Conservation (phyloP, 2,113 vertebrate species). For the Bagarius yarrelli region DNA sequence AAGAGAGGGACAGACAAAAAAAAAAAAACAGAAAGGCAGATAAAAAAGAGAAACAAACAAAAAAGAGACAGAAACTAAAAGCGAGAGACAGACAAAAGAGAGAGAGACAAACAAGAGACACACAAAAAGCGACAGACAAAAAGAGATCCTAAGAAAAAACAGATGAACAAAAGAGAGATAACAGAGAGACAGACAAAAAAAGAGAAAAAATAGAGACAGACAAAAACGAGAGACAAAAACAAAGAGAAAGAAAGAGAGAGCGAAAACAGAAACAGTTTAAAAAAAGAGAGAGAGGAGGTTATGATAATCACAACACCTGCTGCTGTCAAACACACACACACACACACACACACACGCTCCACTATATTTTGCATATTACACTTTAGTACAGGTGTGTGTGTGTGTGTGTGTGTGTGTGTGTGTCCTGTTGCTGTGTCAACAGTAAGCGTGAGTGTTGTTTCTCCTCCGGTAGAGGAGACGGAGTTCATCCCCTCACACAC, state of each 20-base stretch:
- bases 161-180: background rate
- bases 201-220: too few species aligned
- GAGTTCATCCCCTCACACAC: background rate
- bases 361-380: too few species aligned
- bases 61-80: too few species aligned
- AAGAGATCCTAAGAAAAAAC: too few species aligned
- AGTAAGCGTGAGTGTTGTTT: background rate
- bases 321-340: background rate
- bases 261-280: too few species aligned
- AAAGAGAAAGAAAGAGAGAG: too few species aligned
- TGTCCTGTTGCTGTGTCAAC: slow-evolving; percentile 24
- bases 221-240: background rate
- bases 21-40: too few species aligned
- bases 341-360: slow-evolving; percentile 1
- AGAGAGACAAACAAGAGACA: too few species aligned
- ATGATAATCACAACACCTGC: background rate
- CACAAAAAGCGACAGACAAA: too few species aligned
- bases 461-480: background rate
- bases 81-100: background rate
- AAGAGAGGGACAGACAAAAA: background rate
- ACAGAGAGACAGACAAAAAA: background rate
- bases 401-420: background rate
- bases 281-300: too few species aligned
- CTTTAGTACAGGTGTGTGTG: background rate
- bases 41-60: background rate